Evolutionary conservation across 2,113 vertebrate genomes (phyloP).

Genomic region (Ceyx cyanopectus): DNA sequence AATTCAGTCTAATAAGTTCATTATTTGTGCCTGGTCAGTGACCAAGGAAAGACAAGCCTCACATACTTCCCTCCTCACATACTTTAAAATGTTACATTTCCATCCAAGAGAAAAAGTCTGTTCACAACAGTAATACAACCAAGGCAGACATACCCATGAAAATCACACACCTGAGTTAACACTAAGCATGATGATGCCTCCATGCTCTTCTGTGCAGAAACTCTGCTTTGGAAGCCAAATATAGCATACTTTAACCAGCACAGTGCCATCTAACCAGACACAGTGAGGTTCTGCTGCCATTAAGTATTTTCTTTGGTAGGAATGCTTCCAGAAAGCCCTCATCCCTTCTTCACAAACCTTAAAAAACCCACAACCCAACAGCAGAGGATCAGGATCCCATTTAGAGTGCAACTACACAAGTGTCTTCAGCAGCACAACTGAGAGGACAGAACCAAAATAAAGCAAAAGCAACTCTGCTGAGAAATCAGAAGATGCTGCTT

Average conservation of each 20-base stretch:
- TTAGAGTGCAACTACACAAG: neutral
- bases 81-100: neutral
- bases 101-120: neutral
- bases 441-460: neutral
- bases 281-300: neutral
- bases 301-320: neutral
- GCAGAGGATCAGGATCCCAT: neutral
- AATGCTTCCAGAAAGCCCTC: neutral
- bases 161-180: neutral
- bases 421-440: neutral
- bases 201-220: neutral
- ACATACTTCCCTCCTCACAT: neutral
- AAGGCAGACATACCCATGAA: neutral
- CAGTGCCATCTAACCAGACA: neutral
- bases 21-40: neutral
- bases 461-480: neutral
- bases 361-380: neutral
- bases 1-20: conserved; percentile 30
- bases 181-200: accelerated
- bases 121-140: neutral
- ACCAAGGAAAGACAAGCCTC: neutral
- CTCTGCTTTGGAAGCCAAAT: neutral
- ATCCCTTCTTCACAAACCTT: neutral
- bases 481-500: neutral
- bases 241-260: neutral